Evolutionary conservation across 2,797 vertebrate species (phyloP).

Genomic region (Distichodus sexfasciatus): DNA sequence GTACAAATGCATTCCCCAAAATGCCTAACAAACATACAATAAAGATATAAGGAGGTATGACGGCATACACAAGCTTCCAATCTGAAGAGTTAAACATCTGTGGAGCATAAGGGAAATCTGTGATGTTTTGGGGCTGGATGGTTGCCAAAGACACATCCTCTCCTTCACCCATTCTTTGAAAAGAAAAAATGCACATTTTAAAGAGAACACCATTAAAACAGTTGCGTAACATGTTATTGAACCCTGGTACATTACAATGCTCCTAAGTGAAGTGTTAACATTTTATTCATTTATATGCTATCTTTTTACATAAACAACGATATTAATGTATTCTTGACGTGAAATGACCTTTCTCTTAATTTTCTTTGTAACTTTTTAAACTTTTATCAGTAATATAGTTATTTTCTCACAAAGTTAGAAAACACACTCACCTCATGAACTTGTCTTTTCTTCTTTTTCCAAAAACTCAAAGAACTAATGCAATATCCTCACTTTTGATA

Average conservation of each 20-base stretch:
- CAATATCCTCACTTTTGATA: slow-evolving; percentile 4
- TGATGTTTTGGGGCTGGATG: slow-evolving; percentile 54
- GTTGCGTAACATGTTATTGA: not conserved
- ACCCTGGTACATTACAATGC: not conserved
- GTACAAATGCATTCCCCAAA: slow-evolving; percentile 82
- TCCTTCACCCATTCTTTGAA: slow-evolving; percentile 52
- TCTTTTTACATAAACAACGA: not conserved
- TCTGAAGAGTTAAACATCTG: slow-evolving; percentile 45
- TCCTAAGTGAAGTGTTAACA: not conserved
- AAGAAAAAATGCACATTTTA: slow-evolving; percentile 2
- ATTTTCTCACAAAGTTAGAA: not conserved
- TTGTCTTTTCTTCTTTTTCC: too few relatives aligned
- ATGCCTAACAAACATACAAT: slow-evolving; percentile 68
- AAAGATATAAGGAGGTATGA: slow-evolving; percentile 71
- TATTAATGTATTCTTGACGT: too few relatives aligned
- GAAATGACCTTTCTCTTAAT: too few relatives aligned
- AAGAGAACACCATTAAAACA: not conserved
- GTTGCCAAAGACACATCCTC: slow-evolving; percentile 1
- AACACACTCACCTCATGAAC: too few relatives aligned
- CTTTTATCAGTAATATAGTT: not conserved
- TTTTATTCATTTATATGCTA: not conserved
- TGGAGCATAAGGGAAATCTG: not conserved
- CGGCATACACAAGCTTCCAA: slow-evolving; percentile 64
- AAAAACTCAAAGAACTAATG: not conserved
- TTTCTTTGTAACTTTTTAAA: not conserved